Base-by-base conservation (phyloP, 1,140 invertebrate genomes). In the Panagrolaimus sp. region DNA sequence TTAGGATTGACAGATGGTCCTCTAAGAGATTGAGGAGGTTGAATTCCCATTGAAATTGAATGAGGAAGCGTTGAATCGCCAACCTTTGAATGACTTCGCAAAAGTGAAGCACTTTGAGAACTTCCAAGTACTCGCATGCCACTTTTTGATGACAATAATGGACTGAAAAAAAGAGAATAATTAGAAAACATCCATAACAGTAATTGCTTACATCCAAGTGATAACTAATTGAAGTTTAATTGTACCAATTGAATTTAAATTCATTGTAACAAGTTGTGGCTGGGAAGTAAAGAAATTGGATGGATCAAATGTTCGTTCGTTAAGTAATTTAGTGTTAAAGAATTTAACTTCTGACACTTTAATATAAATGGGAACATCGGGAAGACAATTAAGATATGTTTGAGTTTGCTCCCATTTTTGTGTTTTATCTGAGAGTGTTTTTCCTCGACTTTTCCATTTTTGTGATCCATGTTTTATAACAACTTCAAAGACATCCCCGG, bases 191-290 rank as follows among this genome's bases (percentile, higher is more conserved):
- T 3, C 21, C 15, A 69, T 64, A 32, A 72, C 2, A 69, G 3
- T 38, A 32, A 65, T 66, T 67, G 84, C 87, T 85, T 83, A 88
- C 87, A 88, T 86, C 88, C 88, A 89, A 8, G 87, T 86, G 66
- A 89, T 86, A 45, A 89, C 80, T 65, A 89, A 76, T 73, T 87
- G 88, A 45, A 89, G 83, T 83, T 89, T 89, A 43, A 89, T 83
- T n/a, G 88, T 87, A 66, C 88, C 88, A 72, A 85, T 87, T 15
- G 86, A 83, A 79, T 89, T 89, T 68, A 89, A 83, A 79, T 88
- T 88, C 78, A 89, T 86, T 3, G 88, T 88, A 86, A 89, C 88
- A 26, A 88, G 81, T 76, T 89, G 88, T n/a, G 88, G 87, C 68
- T 88, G 85, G 38, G 87, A 83, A 26, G 86, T 86, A 76, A 88